These are phyloP conservation scores for Caenorhabditis sp. DNA, from an alignment of 2,888 invertebrate species.

Conservation along the genomic window DNA sequence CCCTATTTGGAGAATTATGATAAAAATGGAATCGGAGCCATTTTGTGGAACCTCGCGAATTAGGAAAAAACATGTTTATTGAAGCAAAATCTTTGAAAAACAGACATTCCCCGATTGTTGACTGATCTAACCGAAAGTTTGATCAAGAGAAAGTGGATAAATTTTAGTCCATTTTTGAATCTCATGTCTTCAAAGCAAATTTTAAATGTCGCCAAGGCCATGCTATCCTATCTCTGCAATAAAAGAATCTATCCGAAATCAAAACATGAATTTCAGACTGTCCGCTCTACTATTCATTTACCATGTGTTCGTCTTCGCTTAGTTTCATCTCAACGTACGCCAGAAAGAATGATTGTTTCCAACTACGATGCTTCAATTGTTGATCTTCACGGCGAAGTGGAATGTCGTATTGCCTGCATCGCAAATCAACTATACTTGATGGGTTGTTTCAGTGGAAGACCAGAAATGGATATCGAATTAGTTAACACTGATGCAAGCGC, in stretches of 20 bases:
- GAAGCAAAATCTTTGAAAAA: background rate
- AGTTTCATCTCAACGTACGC: constrained; percentile 61
- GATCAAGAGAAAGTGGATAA: too few relatives aligned
- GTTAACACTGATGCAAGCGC: constrained; percentile 54
- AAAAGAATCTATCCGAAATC: too few relatives aligned
- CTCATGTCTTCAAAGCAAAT: too few relatives aligned
- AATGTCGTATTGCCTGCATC: constrained; percentile 68
- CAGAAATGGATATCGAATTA: constrained; percentile 64
- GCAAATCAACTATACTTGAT: constrained; percentile 69
- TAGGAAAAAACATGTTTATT: too few relatives aligned
- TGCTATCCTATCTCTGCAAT: too few relatives aligned
- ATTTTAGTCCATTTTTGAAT: too few relatives aligned
- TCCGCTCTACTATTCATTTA: constrained; percentile 56
- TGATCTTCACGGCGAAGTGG: constrained; percentile 66
- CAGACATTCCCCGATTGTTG: too few relatives aligned
- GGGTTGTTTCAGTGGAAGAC: constrained; percentile 68
- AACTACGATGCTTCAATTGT: constrained; percentile 63
- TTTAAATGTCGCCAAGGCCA: too few relatives aligned
- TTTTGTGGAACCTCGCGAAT: too few relatives aligned
- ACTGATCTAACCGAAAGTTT: too few relatives aligned
- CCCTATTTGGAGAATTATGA: too few relatives aligned
- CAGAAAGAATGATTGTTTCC: constrained; percentile 61
- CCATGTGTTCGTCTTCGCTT: constrained; percentile 55
- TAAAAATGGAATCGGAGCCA: too few relatives aligned
- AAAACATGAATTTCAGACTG: constrained; percentile 44